Conservation (phyloP, 2,113 vertebrate genomes). For the Craseonycteris thonglongyai region DNA sequence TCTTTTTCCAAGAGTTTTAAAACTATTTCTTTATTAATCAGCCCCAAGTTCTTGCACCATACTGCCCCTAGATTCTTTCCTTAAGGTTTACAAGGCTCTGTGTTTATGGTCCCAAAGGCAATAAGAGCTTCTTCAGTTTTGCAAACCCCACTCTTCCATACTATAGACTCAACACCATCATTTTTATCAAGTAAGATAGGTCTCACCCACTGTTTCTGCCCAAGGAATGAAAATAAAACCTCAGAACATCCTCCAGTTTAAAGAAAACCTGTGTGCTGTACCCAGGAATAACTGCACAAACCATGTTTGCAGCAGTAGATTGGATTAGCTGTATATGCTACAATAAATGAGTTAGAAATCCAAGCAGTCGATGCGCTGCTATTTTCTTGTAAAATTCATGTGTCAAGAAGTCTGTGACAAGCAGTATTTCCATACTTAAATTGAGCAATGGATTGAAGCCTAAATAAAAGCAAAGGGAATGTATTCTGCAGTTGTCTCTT, state of each 20-base stretch:
- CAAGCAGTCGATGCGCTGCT: constrained; percentile 58
- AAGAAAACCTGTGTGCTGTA: constrained; percentile 61
- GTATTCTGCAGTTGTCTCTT: constrained; percentile 56
- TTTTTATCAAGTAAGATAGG: constrained; percentile 30
- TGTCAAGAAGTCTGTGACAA: constrained; percentile 75
- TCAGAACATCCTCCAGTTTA: constrained; percentile 65
- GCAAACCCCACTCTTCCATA: not conserved
- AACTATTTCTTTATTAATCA: not conserved
- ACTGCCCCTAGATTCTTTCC: not conserved
- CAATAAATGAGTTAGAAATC: constrained; percentile 74
- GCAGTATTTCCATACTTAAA: constrained; percentile 76
- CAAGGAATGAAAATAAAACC: constrained; percentile 69
- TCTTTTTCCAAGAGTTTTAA: not conserved
- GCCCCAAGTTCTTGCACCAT: not conserved
- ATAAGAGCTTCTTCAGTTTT: not conserved
- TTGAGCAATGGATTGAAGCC: constrained; percentile 72
- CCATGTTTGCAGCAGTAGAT: constrained; percentile 69
- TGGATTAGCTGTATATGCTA: constrained; percentile 74
- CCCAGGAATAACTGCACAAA: constrained; percentile 61
- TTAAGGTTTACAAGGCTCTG: not conserved
- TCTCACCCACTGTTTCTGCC: constrained; percentile 31
- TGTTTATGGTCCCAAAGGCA: not conserved
- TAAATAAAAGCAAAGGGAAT: constrained; percentile 51
- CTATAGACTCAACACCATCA: constrained; percentile 9
- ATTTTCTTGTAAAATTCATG: constrained; percentile 66